Conservation (phyloP, 2,113 vertebrate genomes). For the Barnardius zonarius region DNA sequence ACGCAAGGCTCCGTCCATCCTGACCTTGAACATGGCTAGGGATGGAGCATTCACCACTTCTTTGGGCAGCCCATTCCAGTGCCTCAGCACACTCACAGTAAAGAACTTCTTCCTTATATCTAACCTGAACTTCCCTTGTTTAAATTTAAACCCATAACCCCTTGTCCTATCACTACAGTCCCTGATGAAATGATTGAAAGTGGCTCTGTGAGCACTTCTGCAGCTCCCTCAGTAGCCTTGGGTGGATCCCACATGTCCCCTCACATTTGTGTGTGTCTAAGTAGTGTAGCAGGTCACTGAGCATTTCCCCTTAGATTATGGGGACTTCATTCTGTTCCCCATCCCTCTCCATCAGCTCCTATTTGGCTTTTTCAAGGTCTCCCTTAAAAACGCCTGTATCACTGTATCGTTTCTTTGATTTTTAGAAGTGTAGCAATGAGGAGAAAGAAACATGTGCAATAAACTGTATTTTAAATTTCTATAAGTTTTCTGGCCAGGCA, state of each 20-base stretch:
- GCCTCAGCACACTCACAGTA: neutral
- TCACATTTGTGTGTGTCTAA: neutral
- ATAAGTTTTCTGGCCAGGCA: slow-evolving; percentile 40
- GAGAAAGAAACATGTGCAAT: slow-evolving; percentile 19
- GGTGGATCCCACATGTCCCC: neutral
- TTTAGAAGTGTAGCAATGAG: slow-evolving; percentile 23
- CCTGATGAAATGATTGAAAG: neutral
- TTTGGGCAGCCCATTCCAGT: neutral
- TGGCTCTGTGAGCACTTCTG: neutral
- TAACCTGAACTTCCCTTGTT: neutral
- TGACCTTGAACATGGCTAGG: neutral
- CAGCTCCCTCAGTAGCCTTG: neutral
- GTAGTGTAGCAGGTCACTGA: neutral
- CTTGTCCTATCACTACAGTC: neutral
- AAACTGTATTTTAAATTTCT: slow-evolving; percentile 52
- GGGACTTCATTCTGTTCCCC: neutral
- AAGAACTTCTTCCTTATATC: neutral
- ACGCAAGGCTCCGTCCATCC: neutral
- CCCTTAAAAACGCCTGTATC: neutral
- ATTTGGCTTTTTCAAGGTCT: neutral
- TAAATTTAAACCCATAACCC: neutral
- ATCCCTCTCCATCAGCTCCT: neutral
- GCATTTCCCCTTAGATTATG: neutral
- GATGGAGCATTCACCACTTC: neutral
- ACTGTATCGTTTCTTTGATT: neutral